These are phyloP conservation scores for Clarias gariepinus DNA, from an alignment of 2,113 vertebrate species.

Conservation along the genomic window DNA sequence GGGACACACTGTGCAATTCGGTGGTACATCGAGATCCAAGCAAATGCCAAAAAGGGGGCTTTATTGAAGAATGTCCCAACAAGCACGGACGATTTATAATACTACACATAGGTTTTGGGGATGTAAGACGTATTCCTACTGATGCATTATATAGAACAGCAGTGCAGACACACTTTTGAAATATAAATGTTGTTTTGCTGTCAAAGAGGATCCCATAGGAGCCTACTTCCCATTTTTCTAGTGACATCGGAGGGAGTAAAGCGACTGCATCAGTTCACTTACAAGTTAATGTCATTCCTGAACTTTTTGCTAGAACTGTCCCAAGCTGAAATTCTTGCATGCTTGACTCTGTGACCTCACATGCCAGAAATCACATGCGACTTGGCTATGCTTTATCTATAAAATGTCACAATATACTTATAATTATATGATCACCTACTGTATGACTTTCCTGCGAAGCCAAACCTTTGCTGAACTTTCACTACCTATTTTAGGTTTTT, in stretches of 20 bases:
- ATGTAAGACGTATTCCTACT: background rate
- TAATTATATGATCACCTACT: too few relatives aligned
- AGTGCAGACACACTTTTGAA: background rate
- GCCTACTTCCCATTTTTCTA: background rate
- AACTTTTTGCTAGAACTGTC: too few relatives aligned
- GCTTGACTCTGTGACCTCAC: too few relatives aligned
- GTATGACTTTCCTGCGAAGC: too few relatives aligned
- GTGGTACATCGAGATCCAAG: too few relatives aligned
- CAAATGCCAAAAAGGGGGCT: background rate
- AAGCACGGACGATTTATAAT: background rate
- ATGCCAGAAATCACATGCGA: too few relatives aligned
- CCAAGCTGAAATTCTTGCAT: too few relatives aligned
- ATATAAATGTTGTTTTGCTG: background rate
- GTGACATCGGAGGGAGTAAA: background rate
- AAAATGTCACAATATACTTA: too few relatives aligned
- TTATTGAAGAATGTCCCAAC: background rate
- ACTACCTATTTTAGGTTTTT: too few relatives aligned
- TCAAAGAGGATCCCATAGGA: background rate
- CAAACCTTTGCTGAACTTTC: too few relatives aligned
- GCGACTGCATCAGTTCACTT: background rate
- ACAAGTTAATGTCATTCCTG: background rate
- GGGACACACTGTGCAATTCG: background rate
- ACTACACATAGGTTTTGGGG: background rate
- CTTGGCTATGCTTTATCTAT: too few relatives aligned
- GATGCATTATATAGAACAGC: background rate